These are phyloP conservation scores for Melanotaenia trifasciata DNA, from an alignment of 2,797 vertebrate genomes.

Conservation along the genomic window DNA sequence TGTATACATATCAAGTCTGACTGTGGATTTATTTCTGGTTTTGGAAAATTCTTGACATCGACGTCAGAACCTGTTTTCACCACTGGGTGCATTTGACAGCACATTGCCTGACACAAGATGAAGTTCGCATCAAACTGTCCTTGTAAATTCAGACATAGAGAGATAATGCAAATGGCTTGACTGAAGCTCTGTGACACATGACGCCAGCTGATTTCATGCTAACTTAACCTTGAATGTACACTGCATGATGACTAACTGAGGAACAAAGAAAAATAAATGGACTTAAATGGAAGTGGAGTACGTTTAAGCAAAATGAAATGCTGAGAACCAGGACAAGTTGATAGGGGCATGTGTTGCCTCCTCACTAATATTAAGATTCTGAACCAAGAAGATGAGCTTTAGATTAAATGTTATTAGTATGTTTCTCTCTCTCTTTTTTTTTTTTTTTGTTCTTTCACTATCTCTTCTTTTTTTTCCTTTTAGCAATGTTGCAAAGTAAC, in stretches of 20 bases:
- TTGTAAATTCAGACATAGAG: slow-evolving; percentile 29
- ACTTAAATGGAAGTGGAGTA: not conserved
- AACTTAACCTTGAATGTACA: not conserved
- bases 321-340: not conserved
- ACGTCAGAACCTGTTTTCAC: slow-evolving; percentile 10
- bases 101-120: slow-evolving; percentile 15
- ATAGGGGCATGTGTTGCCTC: slow-evolving; percentile 5
- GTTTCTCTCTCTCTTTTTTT: not conserved
- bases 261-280: no score
- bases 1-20: slow-evolving; percentile 9
- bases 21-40: slow-evolving; percentile 5
- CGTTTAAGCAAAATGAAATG: slow-evolving; percentile 16
- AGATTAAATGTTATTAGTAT: not conserved
- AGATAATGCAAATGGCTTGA: slow-evolving; percentile 37
- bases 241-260: not conserved
- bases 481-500: not conserved
- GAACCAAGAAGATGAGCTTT: not conserved
- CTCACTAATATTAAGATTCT: not conserved
- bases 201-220: not conserved
- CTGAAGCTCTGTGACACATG: slow-evolving; percentile 6
- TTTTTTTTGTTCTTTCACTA: not conserved
- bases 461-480: not conserved
- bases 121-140: slow-evolving; percentile 25
- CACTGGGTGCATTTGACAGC: slow-evolving; percentile 21
- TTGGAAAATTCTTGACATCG: not conserved